Evolutionary conservation across 2,888 invertebrate species (phyloP).

Genomic region (Lasioglossum villosulum): DNA sequence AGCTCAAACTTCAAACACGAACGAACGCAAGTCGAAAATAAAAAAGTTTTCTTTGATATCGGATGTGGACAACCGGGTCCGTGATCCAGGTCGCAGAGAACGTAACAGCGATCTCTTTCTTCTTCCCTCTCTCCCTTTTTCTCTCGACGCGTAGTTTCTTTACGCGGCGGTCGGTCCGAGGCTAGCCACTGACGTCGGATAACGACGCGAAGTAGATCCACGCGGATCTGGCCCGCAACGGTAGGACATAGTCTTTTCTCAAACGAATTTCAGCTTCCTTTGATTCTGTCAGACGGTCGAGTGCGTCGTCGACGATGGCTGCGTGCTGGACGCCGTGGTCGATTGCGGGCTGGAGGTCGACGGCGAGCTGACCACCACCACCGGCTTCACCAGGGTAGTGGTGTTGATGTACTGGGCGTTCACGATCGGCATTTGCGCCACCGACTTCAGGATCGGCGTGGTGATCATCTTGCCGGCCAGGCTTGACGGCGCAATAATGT

Average conservation of each 20-base stretch:
- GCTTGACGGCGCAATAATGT: constrained; percentile 87
- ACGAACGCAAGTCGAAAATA: constrained; percentile 56
- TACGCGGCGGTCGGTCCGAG: constrained; percentile 8
- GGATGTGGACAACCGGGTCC: constrained; percentile 30
- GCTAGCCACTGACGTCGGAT: constrained; percentile 3
- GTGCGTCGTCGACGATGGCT: constrained; percentile 76
- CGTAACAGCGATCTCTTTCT: constrained; percentile 18
- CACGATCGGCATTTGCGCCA: constrained; percentile 87
- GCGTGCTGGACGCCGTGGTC: constrained; percentile 77
- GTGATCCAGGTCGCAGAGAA: background rate
- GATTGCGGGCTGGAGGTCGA: constrained; percentile 77
- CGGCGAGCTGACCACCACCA: constrained; percentile 88
- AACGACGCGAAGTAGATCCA: constrained; percentile 30
- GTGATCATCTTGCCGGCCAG: constrained; percentile 89
- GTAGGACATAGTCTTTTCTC: constrained; percentile 71
- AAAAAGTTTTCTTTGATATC: constrained; percentile 50
- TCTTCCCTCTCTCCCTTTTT: background rate
- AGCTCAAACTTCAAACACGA: constrained; percentile 54
- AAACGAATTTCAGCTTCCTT: constrained; percentile 74
- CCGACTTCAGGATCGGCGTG: constrained; percentile 86
- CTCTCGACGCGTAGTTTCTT: background rate
- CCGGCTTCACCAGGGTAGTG: constrained; percentile 88
- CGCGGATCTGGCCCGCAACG: constrained; percentile 31
- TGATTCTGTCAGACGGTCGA: constrained; percentile 82
- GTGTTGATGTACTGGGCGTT: constrained; percentile 89